Evolutionary conservation across 2,888 invertebrate genomes (phyloP).

Genomic region (Lingula anatina): DNA sequence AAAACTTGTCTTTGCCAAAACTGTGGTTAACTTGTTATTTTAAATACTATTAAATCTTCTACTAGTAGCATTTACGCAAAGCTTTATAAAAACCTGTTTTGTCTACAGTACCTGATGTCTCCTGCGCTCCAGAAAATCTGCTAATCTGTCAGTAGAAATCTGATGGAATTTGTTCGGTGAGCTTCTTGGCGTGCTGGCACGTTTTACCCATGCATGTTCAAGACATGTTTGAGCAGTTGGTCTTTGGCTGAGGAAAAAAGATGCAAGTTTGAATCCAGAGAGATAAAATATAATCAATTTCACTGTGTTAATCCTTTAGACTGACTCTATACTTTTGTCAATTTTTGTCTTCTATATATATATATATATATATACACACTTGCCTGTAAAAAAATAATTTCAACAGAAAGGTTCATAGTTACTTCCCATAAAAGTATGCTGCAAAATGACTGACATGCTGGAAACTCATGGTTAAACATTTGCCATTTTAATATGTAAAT

Average conservation of each 20-base stretch:
- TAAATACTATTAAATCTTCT: too few species aligned
- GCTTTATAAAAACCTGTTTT: too few species aligned
- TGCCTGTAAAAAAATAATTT: neutral
- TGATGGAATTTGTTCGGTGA: constrained; percentile 28
- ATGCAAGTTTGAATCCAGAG: neutral
- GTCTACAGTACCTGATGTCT: constrained; percentile 45
- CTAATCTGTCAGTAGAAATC: constrained; percentile 32
- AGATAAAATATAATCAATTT: neutral
- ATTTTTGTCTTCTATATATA: neutral
- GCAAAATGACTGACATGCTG: too few species aligned
- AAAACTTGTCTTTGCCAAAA: too few species aligned
- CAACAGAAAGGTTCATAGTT: neutral
- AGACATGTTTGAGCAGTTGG: constrained; percentile 37
- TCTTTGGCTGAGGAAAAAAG: constrained; percentile 23
- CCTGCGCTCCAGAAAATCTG: constrained; percentile 41
- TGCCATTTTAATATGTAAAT: too few species aligned
- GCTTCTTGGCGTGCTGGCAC: constrained; percentile 17
- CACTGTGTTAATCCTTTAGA: too few species aligned
- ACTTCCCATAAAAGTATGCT: too few species aligned
- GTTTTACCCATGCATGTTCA: constrained; percentile 39
- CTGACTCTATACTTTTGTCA: neutral
- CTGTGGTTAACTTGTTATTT: too few species aligned
- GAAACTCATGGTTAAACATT: too few species aligned
- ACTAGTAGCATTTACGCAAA: too few species aligned
- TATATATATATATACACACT: neutral